Base-by-base conservation (phyloP, 2,113 vertebrate genomes). In the Rutilus rutilus region DNA sequence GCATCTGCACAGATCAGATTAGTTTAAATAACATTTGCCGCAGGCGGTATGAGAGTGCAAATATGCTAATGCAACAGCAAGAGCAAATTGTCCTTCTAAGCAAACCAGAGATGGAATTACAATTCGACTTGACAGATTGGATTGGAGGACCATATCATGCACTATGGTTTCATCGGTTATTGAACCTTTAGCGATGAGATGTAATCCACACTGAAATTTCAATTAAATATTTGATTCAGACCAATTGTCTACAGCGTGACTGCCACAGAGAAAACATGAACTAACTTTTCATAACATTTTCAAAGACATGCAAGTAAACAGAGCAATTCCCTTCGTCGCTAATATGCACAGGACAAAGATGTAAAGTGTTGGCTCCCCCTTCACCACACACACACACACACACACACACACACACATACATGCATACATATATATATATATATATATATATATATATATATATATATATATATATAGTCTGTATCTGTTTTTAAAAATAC, bases 1-100 rank as follows among this genome's bases (percentile, higher is more conserved):
- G 85, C 86, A 90, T 89, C 85, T 86, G 73, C 86, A 84, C 83
- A 89, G 89, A 91, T 91, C 76, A 89, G 78, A 89, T 90, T 91
- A 90, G 79, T 64, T 78, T 52, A 87, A 89, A 87, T 86, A 91
- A 88, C 87, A 89, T 88, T 86, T 81, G 77, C 86, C 47, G 65
- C 59, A 67, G 83, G 73, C 88, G 21, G 30, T 82, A 65, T 82
- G 10, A 33, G 81, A 85, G 57, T 79, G 36, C 83, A 65, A 75
- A 65, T 69, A 85, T 85, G 86, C 73, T 78, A 86, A 87, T 87
- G 36, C 39, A 30, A 52, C 52, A 71, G 54, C 50, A 59, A 60
- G 17, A 82, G 73, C 50, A 87, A 87, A 82, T 45, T 62, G 76
- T 67, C 78, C 59, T 64, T 86, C 73, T 76, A 62, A 64, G 57